Percentiles rank a stretch among this genome's conserved stretches.
Evolutionary conservation across 2,113 vertebrate species (phyloP).

Genomic region (Haemorhous mexicanus): DNA sequence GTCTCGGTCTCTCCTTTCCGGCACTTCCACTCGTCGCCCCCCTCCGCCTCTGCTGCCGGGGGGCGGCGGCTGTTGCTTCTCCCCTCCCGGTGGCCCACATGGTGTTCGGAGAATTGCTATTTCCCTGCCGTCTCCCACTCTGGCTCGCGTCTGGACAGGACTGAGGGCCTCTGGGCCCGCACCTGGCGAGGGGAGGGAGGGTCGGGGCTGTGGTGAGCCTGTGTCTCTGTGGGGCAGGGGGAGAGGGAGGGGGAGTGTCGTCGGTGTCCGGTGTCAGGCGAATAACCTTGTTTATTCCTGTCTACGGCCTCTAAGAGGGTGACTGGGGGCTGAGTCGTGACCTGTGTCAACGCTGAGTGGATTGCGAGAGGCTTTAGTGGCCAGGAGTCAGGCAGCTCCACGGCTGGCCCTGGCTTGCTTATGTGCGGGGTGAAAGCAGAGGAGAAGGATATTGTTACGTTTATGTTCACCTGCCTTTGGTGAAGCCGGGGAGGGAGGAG

Average conservation of each 20-base stretch:
- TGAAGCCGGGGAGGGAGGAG: background rate
- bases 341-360: background rate
- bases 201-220: background rate
- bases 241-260: background rate
- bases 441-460: background rate
- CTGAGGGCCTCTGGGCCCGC: background rate
- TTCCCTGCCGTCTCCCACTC: background rate
- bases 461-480: background rate
- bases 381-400: background rate
- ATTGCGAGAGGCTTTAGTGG: background rate
- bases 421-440: background rate
- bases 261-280: background rate
- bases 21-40: background rate
- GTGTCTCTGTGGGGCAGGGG: background rate
- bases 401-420: background rate
- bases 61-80: slow-evolving; percentile 2
- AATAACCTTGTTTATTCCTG: slow-evolving; percentile 54
- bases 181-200: background rate
- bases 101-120: background rate
- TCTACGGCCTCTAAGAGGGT: background rate
- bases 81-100: background rate
- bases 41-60: background rate
- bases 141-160: background rate
- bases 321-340: slow-evolving; percentile 19
- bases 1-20: background rate